These are phyloP conservation scores for Trichechus manatus DNA, from an alignment of 2,113 vertebrate genomes.

Conservation along the genomic window DNA sequence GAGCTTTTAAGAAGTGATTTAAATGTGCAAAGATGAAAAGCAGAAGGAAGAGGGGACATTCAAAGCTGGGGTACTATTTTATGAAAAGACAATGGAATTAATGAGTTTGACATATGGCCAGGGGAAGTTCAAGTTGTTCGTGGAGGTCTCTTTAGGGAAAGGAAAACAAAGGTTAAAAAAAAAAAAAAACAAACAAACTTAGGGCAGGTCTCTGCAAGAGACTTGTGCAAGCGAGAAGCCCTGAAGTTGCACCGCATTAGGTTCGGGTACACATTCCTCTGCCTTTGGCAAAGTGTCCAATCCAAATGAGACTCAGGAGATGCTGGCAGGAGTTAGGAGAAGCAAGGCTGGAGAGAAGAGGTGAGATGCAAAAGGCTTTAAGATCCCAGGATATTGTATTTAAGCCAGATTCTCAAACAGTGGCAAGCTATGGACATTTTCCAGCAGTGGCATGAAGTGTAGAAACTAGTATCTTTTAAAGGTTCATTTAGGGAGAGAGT, in stretches of 20 bases:
- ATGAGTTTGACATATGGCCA: background rate
- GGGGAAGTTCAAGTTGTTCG: background rate
- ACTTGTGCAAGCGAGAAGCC: background rate
- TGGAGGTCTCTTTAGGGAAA: slow-evolving; percentile 17
- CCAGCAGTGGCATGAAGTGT: background rate
- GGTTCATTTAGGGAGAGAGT: background rate
- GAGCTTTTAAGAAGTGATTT: background rate
- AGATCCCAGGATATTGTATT: background rate
- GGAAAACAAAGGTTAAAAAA: background rate
- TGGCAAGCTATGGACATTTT: background rate
- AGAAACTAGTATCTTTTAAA: background rate
- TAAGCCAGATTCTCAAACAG: background rate
- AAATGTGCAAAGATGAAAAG: background rate
- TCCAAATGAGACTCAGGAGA: background rate
- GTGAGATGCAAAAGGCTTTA: background rate
- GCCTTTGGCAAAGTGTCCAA: background rate
- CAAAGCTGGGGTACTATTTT: background rate
- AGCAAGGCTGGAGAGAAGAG: background rate
- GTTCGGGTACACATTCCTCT: background rate
- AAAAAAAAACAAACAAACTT: slow-evolving; percentile 48
- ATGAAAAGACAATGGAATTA: background rate
- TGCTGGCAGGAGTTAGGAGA: background rate
- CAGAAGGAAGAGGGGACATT: background rate
- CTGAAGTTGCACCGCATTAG: background rate
- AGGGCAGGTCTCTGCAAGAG: background rate